These are phyloP conservation scores for Platichthys flesus DNA, from an alignment of 2,113 vertebrate genomes.

Conservation along the genomic window DNA sequence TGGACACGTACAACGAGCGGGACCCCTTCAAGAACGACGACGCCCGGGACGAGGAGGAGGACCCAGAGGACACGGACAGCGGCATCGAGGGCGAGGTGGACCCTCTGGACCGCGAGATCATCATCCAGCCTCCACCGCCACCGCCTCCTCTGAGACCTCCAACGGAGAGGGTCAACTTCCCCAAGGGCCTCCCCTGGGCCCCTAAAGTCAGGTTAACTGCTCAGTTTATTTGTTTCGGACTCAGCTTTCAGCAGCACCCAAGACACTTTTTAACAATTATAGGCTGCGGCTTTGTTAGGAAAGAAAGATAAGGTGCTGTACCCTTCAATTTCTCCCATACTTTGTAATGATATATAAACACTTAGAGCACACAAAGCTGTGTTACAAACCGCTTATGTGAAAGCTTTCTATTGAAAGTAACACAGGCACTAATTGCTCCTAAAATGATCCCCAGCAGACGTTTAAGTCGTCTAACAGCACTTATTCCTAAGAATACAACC, in stretches of 20 bases:
- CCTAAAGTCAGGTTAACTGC: conserved; percentile 95
- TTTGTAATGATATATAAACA: background rate
- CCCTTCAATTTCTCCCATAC: background rate
- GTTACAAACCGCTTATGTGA: background rate
- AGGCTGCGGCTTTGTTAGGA: background rate
- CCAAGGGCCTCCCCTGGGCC: conserved; percentile 96
- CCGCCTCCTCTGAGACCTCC: conserved; percentile 76
- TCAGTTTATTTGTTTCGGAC: background rate
- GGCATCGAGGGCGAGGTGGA: conserved; percentile 92
- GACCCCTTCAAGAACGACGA: conserved; percentile 98
- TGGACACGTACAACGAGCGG: conserved; percentile 96
- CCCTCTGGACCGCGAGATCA: conserved; percentile 88
- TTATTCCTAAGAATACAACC: background rate
- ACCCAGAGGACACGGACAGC: conserved; percentile 84
- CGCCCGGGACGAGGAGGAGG: conserved; percentile 89
- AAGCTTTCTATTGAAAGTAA: conserved; percentile 7
- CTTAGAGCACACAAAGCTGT: background rate
- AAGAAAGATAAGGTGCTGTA: background rate
- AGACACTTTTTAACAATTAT: background rate
- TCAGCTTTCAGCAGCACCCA: background rate
- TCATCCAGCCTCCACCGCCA: conserved; percentile 81
- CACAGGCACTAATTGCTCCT: background rate
- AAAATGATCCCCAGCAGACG: background rate
- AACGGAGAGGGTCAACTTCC: conserved; percentile 89
- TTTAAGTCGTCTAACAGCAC: conserved; percentile 3